phyloP scores from a whole-genome alignment of 2,888 invertebrate genomes.

The Electrophaes corylata region DNA sequence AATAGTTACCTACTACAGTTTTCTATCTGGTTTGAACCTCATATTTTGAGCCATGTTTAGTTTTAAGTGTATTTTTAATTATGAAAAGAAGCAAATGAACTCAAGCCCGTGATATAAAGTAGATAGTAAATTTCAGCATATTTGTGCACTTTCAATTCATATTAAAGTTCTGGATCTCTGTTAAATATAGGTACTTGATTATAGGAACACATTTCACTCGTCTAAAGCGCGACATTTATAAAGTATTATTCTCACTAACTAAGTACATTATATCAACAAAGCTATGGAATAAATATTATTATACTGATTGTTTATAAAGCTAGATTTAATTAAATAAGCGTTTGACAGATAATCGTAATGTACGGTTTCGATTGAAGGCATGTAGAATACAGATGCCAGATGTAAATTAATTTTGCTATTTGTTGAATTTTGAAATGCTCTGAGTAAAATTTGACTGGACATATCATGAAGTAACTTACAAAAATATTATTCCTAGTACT shows the following conservation, averaged over 20 bases:
- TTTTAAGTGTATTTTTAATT: slow-evolving; percentile 5
- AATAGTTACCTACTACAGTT: not conserved
- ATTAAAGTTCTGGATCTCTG: not conserved
- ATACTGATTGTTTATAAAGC: not conserved
- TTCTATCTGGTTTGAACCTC: not conserved
- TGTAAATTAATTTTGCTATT: not conserved
- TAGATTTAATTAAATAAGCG: slow-evolving; percentile 25
- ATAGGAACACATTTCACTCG: not conserved
- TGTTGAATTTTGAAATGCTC: too few species aligned
- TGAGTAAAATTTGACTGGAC: not conserved
- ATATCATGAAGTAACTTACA: not conserved
- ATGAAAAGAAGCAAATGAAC: slow-evolving; percentile 19
- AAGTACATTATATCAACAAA: not conserved
- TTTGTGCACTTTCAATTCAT: not conserved
- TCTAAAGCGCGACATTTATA: not conserved
- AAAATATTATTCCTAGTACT: not conserved
- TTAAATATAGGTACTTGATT: not conserved
- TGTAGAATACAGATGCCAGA: not conserved
- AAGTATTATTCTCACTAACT: not conserved
- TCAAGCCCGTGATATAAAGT: slow-evolving; percentile 28
- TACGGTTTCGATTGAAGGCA: slow-evolving; percentile 24
- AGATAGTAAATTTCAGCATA: slow-evolving; percentile 13
- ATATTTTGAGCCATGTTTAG: not conserved
- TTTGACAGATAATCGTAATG: slow-evolving; percentile 30
- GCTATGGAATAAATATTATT: not conserved